These are phyloP conservation scores for Allolobophora icterica DNA, from an alignment of 2,888 invertebrate species.

Conservation along the genomic window DNA sequence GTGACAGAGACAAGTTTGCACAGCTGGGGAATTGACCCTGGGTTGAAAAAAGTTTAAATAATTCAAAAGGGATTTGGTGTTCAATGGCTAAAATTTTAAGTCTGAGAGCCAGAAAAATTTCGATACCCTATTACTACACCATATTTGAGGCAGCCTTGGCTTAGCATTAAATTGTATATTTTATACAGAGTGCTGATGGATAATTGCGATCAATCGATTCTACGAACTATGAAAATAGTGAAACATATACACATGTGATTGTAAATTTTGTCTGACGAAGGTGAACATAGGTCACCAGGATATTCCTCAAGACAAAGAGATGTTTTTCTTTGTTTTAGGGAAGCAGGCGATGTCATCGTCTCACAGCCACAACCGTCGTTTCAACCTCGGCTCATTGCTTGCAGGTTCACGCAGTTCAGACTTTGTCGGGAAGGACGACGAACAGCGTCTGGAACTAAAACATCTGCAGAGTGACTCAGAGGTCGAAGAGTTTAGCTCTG, in stretches of 20 bases:
- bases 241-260: neutral
- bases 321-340: neutral
- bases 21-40: neutral
- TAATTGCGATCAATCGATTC: neutral
- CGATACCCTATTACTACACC: too few relatives aligned
- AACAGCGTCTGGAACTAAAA: conserved; percentile 62
- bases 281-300: neutral
- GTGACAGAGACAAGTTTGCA: neutral
- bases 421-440: conserved; percentile 56
- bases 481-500: conserved; percentile 60
- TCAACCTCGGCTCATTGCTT: conserved; percentile 61
- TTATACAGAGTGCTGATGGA: neutral
- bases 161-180: too few relatives aligned
- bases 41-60: neutral
- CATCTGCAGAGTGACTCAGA: conserved; percentile 57
- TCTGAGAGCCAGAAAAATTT: too few relatives aligned
- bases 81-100: neutral
- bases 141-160: too few relatives aligned
- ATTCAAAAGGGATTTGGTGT: neutral
- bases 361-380: conserved; percentile 49
- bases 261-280: neutral
- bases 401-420: conserved; percentile 61
- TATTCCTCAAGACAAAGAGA: neutral
- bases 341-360: conserved; percentile 29
- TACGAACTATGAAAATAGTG: neutral